These are phyloP conservation scores for Carassius carassius DNA, from an alignment of 2,113 vertebrate species.

Conservation along the genomic window DNA sequence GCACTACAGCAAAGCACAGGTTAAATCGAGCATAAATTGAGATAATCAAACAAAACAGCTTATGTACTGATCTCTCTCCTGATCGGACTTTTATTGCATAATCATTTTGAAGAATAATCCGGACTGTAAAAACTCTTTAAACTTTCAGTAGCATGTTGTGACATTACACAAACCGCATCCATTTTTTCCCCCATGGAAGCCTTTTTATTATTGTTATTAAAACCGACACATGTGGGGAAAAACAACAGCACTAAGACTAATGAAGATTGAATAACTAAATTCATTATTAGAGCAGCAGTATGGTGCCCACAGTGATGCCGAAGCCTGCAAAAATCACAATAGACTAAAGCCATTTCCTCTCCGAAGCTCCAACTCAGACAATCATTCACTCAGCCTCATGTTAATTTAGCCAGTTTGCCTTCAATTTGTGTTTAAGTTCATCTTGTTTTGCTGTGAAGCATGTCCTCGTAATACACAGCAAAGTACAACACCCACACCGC, in stretches of 20 bases:
- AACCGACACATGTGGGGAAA: background rate
- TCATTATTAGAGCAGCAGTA: background rate
- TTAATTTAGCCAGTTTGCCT: background rate
- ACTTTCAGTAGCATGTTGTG: background rate
- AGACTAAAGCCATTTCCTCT: background rate
- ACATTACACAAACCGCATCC: background rate
- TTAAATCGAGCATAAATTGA: constrained; percentile 25
- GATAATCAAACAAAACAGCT: constrained; percentile 4
- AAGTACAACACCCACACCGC: background rate
- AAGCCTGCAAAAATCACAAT: background rate
- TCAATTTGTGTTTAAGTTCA: background rate
- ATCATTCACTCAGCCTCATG: background rate
- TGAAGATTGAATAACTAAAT: background rate
- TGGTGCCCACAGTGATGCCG: background rate
- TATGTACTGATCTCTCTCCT: background rate
- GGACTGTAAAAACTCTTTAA: background rate
- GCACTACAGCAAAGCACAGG: background rate
- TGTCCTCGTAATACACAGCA: background rate
- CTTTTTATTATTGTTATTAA: background rate
- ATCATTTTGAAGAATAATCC: background rate
- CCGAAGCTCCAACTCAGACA: background rate
- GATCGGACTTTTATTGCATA: background rate
- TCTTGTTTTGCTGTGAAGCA: background rate
- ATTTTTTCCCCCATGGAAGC: background rate
- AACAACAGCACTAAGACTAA: background rate